Conservation (phyloP, 2,113 vertebrate genomes). For the Baryphthengus martii region DNA sequence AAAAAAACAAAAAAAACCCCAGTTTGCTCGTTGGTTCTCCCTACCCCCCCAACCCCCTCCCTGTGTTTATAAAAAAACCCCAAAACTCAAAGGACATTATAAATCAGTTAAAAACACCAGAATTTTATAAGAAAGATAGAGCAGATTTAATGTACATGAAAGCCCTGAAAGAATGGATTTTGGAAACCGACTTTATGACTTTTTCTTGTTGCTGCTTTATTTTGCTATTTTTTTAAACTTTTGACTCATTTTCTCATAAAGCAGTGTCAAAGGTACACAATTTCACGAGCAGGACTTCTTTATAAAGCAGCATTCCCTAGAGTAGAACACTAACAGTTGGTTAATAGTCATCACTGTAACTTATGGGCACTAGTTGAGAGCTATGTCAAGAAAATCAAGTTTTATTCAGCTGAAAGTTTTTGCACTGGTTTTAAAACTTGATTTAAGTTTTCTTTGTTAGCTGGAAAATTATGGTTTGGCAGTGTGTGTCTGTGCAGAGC, state of each 20-base stretch:
- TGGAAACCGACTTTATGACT: neutral
- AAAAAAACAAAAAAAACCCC: neutral
- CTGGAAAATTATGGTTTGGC: neutral
- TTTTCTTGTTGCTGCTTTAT: neutral
- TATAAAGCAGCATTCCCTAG: neutral
- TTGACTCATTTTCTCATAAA: neutral
- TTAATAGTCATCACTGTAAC: neutral
- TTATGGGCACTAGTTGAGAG: neutral
- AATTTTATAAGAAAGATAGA: neutral
- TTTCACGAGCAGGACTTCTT: neutral
- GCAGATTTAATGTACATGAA: neutral
- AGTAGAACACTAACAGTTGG: neutral
- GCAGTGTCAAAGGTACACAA: neutral
- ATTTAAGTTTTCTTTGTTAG: neutral
- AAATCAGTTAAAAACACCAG: neutral
- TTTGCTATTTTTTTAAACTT: neutral
- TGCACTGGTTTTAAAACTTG: neutral
- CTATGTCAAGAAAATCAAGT: neutral
- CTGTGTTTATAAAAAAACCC: neutral
- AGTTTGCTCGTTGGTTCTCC: neutral
- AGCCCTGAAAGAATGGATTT: neutral
- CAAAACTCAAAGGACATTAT: fast-evolving
- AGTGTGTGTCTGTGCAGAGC: neutral
- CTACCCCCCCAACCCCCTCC: no score
- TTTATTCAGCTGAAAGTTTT: neutral